Evolutionary conservation across 2,113 vertebrate species (phyloP), one percentile per base, ranked within the genome.

Genomic region (Burhinus bistriatus): DNA sequence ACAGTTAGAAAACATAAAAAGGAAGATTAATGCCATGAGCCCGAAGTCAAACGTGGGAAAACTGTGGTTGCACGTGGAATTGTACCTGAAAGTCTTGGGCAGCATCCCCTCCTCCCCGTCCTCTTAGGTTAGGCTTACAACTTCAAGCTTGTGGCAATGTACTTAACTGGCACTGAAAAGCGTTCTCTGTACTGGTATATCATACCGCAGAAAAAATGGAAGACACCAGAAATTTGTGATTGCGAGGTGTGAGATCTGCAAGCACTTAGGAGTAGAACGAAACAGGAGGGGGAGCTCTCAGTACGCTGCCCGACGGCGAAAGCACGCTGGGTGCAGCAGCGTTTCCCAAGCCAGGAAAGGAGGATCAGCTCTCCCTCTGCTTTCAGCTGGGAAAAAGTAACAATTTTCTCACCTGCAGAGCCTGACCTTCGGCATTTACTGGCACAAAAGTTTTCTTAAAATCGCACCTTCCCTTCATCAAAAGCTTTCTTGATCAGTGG

Each of bases 261-360:
- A 34, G 44, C 30, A 15, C 78, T 76, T 32, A 2, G 21, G n/a
- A 1, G 70, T 1, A 5, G 51, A 22, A 61, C 15, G 73, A 23
- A 87, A 87, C 95, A 40, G 94, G 70, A 96, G 94, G 87, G 96
- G 97, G 97, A 96, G 96, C 96, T 95, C 96, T 93, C 93, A 70
- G 93, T 70, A 91, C 91, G 70, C 18, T 11, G 1, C 65, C 95
- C 72, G 15, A 59, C 0, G 8, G 11, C 0, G 2, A 40, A 47
- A 15, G 21, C 20, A n/a, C 0, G 10, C 42, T 55, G 19, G 7
- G 76, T 2, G 2, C 54, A 42, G 65, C 34, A 32, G 17, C 0
- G 12, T n/a, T 71, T 64, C 61, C 51, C 26, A 70, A 59, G 77
- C 34, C 22, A 5, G 36, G 32, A 23, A 11, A 76, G 32, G 4